phyloP scores from a whole-genome alignment of 2,888 invertebrate species.

The Isotomurus palustris region DNA sequence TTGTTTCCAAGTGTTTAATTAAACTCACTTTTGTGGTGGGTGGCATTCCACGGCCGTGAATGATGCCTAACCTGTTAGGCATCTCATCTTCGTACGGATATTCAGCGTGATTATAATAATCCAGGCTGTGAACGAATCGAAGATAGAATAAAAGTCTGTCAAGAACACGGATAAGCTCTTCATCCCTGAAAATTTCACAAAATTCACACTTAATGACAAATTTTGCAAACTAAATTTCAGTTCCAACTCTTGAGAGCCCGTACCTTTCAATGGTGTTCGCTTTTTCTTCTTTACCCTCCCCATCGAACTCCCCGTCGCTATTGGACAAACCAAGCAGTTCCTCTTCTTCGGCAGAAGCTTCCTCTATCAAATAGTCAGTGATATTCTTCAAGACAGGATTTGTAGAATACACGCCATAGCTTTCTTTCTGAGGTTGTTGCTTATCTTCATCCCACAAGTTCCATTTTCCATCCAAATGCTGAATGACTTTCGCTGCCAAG shows the following conservation, averaged over 20 bases:
- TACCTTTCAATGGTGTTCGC: slow-evolving; percentile 69
- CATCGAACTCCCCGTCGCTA: slow-evolving; percentile 55
- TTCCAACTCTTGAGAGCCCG: slow-evolving; percentile 47
- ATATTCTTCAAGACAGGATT: slow-evolving; percentile 96
- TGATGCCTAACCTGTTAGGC: slow-evolving; percentile 98
- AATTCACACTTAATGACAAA: slow-evolving; percentile 8
- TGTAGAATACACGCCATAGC: slow-evolving; percentile 44
- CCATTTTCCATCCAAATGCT: slow-evolving; percentile 80
- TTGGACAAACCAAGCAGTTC: slow-evolving; percentile 67
- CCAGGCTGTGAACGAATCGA: slow-evolving; percentile 94
- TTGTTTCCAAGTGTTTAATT: neutral
- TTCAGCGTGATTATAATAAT: slow-evolving; percentile 98
- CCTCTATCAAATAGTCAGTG: slow-evolving; percentile 95
- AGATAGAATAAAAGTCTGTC: slow-evolving; percentile 85
- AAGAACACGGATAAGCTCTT: slow-evolving; percentile 53
- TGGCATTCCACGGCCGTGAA: slow-evolving; percentile 89
- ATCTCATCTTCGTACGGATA: slow-evolving; percentile 99
- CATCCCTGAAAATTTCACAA: slow-evolving; percentile 30
- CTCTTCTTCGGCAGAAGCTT: slow-evolving; percentile 97
- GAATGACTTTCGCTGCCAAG: slow-evolving; percentile 82
- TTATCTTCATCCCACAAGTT: slow-evolving; percentile 66
- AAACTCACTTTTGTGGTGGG: slow-evolving; percentile 68
- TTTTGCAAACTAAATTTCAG: neutral
- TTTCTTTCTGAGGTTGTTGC: slow-evolving; percentile 50
- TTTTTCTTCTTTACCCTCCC: slow-evolving; percentile 55